These are phyloP conservation scores for Sciurus vulgaris DNA, from an alignment of 2,797 vertebrate genomes.

Conservation along the genomic window DNA sequence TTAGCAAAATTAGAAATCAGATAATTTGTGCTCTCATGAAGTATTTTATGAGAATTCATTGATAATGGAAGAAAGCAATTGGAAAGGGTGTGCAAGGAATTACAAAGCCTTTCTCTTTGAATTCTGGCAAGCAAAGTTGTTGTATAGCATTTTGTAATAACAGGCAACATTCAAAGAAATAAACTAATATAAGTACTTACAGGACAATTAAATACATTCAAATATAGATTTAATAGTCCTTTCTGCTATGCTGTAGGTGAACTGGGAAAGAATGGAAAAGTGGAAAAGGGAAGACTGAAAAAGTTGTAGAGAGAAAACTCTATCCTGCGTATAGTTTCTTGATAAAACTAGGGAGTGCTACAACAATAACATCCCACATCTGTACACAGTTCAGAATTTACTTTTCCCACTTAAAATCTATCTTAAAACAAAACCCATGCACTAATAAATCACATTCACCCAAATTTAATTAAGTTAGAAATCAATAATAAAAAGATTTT, in stretches of 20 bases:
- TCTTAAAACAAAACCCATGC: background rate
- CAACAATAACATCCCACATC: background rate
- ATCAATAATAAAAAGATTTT: background rate
- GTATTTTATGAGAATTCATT: slow-evolving; percentile 19
- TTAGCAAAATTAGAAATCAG: background rate
- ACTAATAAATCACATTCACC: background rate
- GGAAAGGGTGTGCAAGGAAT: background rate
- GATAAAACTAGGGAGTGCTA: background rate
- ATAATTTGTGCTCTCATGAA: background rate
- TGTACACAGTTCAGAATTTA: background rate
- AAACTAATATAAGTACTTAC: background rate
- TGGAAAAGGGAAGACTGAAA: too few relatives aligned
- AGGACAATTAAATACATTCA: background rate
- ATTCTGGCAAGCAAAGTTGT: background rate
- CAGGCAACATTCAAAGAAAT: background rate
- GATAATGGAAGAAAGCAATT: background rate
- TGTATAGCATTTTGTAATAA: background rate
- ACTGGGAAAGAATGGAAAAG: background rate
- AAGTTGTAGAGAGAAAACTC: background rate
- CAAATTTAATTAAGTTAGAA: slow-evolving; percentile 23
- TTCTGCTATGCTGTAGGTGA: background rate
- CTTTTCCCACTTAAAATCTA: background rate
- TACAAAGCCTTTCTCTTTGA: background rate
- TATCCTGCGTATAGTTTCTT: background rate
- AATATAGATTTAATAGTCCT: background rate